Conservation (phyloP, 2,888 invertebrate species). For the Melanotus villosus region DNA sequence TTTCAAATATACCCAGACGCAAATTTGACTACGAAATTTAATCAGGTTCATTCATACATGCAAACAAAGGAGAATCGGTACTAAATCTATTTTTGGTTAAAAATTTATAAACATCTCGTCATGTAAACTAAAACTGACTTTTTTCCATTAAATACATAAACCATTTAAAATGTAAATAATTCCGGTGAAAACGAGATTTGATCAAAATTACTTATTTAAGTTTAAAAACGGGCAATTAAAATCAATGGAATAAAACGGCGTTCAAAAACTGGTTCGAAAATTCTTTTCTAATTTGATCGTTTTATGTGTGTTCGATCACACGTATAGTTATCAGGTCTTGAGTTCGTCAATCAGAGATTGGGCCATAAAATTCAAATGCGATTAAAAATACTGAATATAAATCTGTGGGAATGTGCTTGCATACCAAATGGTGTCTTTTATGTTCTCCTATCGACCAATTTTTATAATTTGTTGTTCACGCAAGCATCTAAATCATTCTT, state of each 20-base stretch:
- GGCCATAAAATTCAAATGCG: slow-evolving; percentile 6
- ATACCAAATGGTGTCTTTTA: neutral
- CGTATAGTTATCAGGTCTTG: neutral
- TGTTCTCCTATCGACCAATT: neutral
- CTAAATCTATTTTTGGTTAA: no score
- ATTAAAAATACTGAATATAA: slow-evolving; percentile 1
- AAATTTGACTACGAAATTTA: slow-evolving; percentile 37
- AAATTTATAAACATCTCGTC: no score
- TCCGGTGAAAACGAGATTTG: no score
- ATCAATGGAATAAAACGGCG: no score
- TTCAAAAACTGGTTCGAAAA: no score
- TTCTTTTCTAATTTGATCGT: no score
- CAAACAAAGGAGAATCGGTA: slow-evolving; percentile 14
- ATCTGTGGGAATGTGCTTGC: neutral
- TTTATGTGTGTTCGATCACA: no score
- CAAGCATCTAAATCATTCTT: neutral
- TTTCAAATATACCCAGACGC: slow-evolving; percentile 37
- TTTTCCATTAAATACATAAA: no score
- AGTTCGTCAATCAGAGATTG: neutral
- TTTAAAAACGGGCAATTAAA: no score
- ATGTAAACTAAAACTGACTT: no score
- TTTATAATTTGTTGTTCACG: neutral
- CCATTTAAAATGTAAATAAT: no score
- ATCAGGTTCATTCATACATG: slow-evolving; percentile 36
- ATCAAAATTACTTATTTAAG: no score